Percentiles rank a stretch among this genome's conserved stretches.
phyloP scores from a whole-genome alignment of 2,797 vertebrate genomes.

The Novumbra hubbsi region DNA sequence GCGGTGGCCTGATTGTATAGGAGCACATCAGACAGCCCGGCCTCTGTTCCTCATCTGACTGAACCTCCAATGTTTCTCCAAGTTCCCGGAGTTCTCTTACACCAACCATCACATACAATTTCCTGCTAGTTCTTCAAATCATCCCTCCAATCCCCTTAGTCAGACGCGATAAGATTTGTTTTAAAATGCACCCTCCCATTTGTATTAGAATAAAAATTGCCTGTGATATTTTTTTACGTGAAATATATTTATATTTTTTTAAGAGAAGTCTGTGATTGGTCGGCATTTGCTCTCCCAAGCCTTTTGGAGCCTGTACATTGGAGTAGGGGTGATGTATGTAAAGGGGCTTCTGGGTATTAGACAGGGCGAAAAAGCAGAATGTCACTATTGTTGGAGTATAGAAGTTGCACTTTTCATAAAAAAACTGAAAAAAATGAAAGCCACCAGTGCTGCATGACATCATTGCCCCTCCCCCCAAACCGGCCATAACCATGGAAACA shows the following conservation, averaged over 20 bases:
- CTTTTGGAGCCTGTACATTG: conserved; percentile 45
- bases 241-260: conserved; percentile 84
- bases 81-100: conserved; percentile 40
- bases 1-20: conserved; percentile 28
- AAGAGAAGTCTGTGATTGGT: conserved; percentile 53
- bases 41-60: conserved; percentile 24
- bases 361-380: conserved; percentile 38
- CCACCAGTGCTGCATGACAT: conserved; percentile 51
- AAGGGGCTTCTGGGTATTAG: conserved; percentile 13
- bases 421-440: no score
- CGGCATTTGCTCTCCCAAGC: conserved; percentile 56
- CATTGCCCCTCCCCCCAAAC: conserved; percentile 26
- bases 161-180: conserved; percentile 55
- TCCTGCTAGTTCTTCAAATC: conserved; percentile 28
- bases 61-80: conserved; percentile 34
- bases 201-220: conserved; percentile 67
- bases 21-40: conserved; percentile 5
- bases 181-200: conserved; percentile 55
- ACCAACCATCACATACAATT: conserved; percentile 12
- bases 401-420: conserved; percentile 73
- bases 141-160: conserved; percentile 38
- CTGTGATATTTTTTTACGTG: conserved; percentile 79
- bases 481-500: conserved; percentile 31
- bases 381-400: conserved; percentile 32
- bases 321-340: conserved; percentile 3